Conservation (phyloP, 2,888 invertebrate genomes). For the Hypolimnas misippus region DNA sequence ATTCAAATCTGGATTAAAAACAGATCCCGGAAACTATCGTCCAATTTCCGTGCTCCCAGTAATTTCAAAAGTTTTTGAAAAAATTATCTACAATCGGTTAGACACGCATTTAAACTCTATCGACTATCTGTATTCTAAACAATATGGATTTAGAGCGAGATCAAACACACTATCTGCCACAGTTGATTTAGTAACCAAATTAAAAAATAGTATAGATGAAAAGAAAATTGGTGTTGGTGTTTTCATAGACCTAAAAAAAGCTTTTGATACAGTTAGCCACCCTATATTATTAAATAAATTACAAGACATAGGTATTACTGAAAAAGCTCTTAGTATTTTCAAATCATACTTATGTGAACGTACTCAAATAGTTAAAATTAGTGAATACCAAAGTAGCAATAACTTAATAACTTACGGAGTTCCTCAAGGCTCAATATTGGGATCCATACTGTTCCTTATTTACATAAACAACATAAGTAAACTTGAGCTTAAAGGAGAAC, state of each 20-base stretch:
- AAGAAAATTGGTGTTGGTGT: too few species aligned
- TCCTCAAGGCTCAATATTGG: background rate
- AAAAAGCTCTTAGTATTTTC: background rate
- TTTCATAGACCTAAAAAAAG: background rate
- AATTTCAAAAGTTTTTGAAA: too few species aligned
- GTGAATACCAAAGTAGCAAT: background rate
- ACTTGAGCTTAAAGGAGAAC: background rate
- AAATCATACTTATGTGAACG: background rate
- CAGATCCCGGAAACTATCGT: conserved; percentile 29
- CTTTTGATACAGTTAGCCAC: background rate
- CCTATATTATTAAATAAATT: background rate
- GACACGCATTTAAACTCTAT: conserved; percentile 21
- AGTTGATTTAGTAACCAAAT: conserved; percentile 11
- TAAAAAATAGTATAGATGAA: conserved; percentile 1
- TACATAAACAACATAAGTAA: background rate
- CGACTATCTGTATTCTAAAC: conserved; percentile 6
- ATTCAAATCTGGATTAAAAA: conserved; percentile 32
- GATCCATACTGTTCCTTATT: background rate
- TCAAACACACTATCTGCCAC: conserved; percentile 21
- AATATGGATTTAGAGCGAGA: conserved; percentile 30
- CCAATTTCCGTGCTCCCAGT: conserved; percentile 37
- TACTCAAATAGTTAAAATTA: background rate
- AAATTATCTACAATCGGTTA: too few species aligned
- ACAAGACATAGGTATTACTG: background rate
- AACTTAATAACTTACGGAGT: background rate